Conservation (phyloP, 2,113 vertebrate genomes). For the Toxotes chatareus region DNA sequence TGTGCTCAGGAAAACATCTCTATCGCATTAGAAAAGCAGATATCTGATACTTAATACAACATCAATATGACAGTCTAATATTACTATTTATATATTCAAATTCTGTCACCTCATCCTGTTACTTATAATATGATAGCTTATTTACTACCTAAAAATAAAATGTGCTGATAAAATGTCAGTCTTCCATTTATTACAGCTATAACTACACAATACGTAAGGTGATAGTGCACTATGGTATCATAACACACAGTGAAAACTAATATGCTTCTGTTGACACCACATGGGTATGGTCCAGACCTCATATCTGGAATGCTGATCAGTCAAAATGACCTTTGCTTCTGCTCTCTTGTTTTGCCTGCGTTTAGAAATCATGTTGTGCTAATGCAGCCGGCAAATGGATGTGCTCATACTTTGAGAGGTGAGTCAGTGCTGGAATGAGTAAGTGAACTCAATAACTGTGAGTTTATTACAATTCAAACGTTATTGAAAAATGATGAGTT, state of each 20-base stretch:
- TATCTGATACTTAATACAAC: constrained; percentile 23
- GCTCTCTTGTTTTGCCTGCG: constrained; percentile 35
- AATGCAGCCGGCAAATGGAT: constrained; percentile 27
- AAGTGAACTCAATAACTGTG: background rate
- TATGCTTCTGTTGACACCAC: constrained; percentile 67
- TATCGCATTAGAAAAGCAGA: background rate
- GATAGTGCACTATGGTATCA: constrained; percentile 47
- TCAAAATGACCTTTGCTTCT: constrained; percentile 66
- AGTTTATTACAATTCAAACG: constrained; percentile 1
- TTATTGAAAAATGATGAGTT: constrained; percentile 12
- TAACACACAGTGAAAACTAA: constrained; percentile 63
- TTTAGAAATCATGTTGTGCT: constrained; percentile 49
- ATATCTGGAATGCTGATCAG: constrained; percentile 67
- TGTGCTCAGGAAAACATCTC: constrained; percentile 12
- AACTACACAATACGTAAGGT: constrained; percentile 49
- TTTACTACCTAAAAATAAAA: constrained; percentile 48
- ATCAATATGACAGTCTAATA: constrained; percentile 21
- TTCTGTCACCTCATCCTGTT: constrained; percentile 26
- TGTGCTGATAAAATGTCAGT: constrained; percentile 48
- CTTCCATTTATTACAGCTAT: constrained; percentile 3
- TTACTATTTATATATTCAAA: constrained; percentile 28
- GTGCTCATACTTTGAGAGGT: background rate
- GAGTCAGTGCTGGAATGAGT: constrained; percentile 11
- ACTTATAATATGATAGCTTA: constrained; percentile 37
- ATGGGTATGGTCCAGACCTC: constrained; percentile 49